phyloP scores from a whole-genome alignment of 2,888 invertebrate genomes.

The Campopleginae sp. region DNA sequence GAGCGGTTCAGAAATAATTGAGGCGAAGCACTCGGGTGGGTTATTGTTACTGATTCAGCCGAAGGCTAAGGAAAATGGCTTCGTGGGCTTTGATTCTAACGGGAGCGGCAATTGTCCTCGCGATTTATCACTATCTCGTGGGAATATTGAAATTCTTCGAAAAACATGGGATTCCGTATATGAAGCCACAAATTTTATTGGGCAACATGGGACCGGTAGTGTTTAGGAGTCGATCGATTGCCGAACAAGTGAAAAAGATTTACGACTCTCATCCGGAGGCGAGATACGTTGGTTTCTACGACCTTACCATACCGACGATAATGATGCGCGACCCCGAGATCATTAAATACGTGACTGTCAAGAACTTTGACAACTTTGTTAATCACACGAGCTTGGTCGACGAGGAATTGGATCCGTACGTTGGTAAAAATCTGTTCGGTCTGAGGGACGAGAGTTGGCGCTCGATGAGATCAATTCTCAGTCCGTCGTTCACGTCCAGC shows the following conservation, averaged over 20 bases:
- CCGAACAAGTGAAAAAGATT: slow-evolving; percentile 55
- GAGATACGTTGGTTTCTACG: slow-evolving; percentile 75
- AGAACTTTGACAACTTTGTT: slow-evolving; percentile 70
- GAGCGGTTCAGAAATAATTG: too few species aligned
- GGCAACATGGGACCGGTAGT: slow-evolving; percentile 71
- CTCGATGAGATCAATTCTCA: slow-evolving; percentile 76
- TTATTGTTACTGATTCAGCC: background rate
- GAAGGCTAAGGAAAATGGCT: slow-evolving; percentile 26
- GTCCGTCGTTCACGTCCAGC: slow-evolving; percentile 78
- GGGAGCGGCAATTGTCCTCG: slow-evolving; percentile 25
- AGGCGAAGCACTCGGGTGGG: background rate
- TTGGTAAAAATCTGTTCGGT: slow-evolving; percentile 75
- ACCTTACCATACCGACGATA: slow-evolving; percentile 70
- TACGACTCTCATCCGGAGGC: slow-evolving; percentile 70
- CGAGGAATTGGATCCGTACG: slow-evolving; percentile 74
- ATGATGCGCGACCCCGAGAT: slow-evolving; percentile 74
- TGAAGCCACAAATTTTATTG: slow-evolving; percentile 67
- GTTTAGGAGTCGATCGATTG: slow-evolving; percentile 55
- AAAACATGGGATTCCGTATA: slow-evolving; percentile 62
- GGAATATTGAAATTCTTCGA: slow-evolving; percentile 48
- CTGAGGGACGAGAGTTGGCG: slow-evolving; percentile 76
- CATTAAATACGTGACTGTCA: slow-evolving; percentile 71
- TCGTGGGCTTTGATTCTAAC: slow-evolving; percentile 30
- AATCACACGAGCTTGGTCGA: slow-evolving; percentile 68
- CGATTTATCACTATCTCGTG: slow-evolving; percentile 58